phyloP scores from a whole-genome alignment of 2,888 invertebrate species.

The Dione juno region DNA sequence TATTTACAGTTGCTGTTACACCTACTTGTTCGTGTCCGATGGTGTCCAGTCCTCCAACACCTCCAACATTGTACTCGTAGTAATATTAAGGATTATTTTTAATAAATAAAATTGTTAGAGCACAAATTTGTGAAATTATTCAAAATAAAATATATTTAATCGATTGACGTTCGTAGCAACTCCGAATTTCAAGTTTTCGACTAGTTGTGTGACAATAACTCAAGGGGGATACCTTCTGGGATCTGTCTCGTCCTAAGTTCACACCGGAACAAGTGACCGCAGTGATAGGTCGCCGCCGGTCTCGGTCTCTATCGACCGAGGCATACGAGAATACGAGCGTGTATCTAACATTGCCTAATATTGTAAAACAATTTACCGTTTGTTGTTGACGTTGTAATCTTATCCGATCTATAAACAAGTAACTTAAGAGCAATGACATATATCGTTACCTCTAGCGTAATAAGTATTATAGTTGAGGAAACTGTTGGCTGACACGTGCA shows the following conservation, averaged over 20 bases:
- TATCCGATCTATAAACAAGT: slow-evolving; percentile 30
- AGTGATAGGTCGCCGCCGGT: not conserved
- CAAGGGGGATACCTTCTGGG: not conserved
- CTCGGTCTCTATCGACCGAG: too few relatives aligned
- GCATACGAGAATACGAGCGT: too few relatives aligned
- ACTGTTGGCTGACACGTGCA: slow-evolving; percentile 40
- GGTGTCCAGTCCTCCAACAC: not conserved
- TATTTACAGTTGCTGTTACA: slow-evolving; percentile 22
- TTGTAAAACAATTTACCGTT: slow-evolving; percentile 34
- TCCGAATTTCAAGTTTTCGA: slow-evolving; percentile 1
- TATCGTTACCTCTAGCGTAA: slow-evolving; percentile 42
- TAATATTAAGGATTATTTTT: slow-evolving; percentile 25
- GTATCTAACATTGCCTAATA: slow-evolving; percentile 26
- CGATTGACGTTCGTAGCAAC: slow-evolving; percentile 7
- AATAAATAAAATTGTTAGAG: slow-evolving; percentile 30
- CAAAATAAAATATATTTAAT: slow-evolving; percentile 17
- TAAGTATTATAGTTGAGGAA: slow-evolving; percentile 41
- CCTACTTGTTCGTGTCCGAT: not conserved
- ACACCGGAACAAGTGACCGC: not conserved
- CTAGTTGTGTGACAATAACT: slow-evolving; percentile 17
- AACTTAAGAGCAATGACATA: slow-evolving; percentile 36
- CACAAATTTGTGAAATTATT: slow-evolving; percentile 28
- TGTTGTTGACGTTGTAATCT: slow-evolving; percentile 41
- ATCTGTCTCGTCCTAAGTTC: not conserved
- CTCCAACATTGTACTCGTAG: slow-evolving; percentile 9